Evolutionary conservation across 1,140 invertebrate genomes (phyloP), one percentile per base, ranked within the genome.

Genomic region (Tenebrio molitor): DNA sequence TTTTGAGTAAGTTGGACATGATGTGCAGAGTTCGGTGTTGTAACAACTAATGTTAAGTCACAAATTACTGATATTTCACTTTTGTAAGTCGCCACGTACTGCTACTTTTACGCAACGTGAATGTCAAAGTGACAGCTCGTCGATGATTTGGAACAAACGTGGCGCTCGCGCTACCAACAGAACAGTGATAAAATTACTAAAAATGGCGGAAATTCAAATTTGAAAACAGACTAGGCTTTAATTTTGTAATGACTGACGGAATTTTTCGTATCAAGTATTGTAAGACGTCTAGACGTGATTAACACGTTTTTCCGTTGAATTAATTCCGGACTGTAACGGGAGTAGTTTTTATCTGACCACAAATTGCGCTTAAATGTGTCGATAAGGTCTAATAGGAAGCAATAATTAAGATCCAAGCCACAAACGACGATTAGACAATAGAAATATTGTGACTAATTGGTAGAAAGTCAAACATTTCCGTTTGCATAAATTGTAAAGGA

Each of bases 381-480:
- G 44, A 58, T 58, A 58, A 50, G 44, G 8, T 29, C 6, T 12
- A 58, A 58, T 58, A 58, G 50, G 50, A 58, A 58, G 19, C 29
- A 58, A 29, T 58, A 29, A 58, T 58, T 58, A 58, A 58, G 23
- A 58, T 58, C 21, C 29, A 58, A 58, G 50, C 50, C 50, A 17
- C 50, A 58, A 29, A 58, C 15, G 50, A 58, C 29, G 25, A 58
- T 29, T 58, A 58, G 4, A 25, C 50, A 23, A 58, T 58, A 29
- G 44, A 58, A 50, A 7, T 7, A 50, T 50, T 21, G 50, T 58
- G 50, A 58, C 50, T 58, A 58, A 58, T 58, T 58, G 19, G 50
- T 58, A 58, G 50, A 58, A 58, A 58, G 50, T 58, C 50, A 12
- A 58, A 58, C 25, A 23, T 58, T 58, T 58, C 50, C 50, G 50